Percentiles rank a stretch among this genome's conserved stretches.
phyloP scores from a whole-genome alignment of 2,888 invertebrate species.

The Matsumyia berberina region DNA sequence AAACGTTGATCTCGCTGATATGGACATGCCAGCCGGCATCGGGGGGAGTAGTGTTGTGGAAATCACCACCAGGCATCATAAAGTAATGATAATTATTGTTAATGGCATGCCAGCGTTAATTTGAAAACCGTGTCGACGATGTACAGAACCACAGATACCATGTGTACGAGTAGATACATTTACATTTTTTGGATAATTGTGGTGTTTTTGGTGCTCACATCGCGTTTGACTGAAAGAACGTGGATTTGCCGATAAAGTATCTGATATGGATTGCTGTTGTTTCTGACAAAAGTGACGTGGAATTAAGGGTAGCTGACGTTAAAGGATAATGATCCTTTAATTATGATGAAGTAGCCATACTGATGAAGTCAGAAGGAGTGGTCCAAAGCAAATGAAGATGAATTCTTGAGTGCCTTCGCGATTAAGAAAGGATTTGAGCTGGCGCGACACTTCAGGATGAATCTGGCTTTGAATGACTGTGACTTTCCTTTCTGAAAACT shows the following conservation, averaged over 20 bases:
- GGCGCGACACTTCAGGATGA: too few relatives aligned
- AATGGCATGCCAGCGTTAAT: constrained; percentile 60
- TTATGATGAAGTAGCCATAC: constrained; percentile 20
- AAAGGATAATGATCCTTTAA: constrained; percentile 11
- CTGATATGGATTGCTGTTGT: constrained; percentile 12
- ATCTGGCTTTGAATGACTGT: too few relatives aligned
- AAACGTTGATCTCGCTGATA: constrained; percentile 62
- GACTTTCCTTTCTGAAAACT: too few relatives aligned
- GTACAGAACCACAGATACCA: constrained; percentile 33
- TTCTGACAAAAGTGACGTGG: constrained; percentile 24
- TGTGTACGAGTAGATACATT: constrained; percentile 20
- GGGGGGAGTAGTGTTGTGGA: constrained; percentile 25
- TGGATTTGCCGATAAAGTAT: constrained; percentile 29
- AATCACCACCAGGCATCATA: constrained; percentile 57
- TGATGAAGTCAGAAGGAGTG: neutral
- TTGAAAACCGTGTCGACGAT: constrained; percentile 65
- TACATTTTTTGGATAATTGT: constrained; percentile 37
- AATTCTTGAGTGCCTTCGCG: neutral
- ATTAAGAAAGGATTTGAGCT: neutral
- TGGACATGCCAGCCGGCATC: constrained; percentile 34
- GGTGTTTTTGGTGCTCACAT: constrained; percentile 5
- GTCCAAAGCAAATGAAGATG: neutral
- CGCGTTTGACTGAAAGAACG: constrained; percentile 15
- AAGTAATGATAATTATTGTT: constrained; percentile 62
- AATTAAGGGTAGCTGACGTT: constrained; percentile 31